Percentiles rank a stretch among this genome's conserved stretches.
phyloP scores from a whole-genome alignment of 2,888 invertebrate species.

The Parnassius glacialis region DNA sequence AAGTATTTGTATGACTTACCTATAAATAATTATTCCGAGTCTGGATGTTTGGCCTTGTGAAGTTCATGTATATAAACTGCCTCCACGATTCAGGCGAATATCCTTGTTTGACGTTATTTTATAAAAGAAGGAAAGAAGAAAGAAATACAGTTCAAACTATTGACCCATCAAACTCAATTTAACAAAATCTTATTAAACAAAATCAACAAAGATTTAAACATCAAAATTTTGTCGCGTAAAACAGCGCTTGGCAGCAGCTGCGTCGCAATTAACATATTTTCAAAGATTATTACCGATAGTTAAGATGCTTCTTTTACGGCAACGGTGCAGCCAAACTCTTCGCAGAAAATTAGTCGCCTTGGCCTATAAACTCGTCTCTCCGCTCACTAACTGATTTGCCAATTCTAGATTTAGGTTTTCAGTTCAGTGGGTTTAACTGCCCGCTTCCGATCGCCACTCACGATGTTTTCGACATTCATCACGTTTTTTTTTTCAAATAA shows the following conservation, averaged over 20 bases:
- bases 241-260: slow-evolving; percentile 13
- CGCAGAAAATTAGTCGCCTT: slow-evolving; percentile 64
- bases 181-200: too few species aligned
- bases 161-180: too few species aligned
- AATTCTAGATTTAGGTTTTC: slow-evolving; percentile 80
- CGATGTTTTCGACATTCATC: slow-evolving; percentile 31
- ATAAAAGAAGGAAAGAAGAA: too few species aligned
- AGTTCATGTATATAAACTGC: too few species aligned
- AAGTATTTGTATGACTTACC: too few species aligned
- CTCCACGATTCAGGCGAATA: too few species aligned
- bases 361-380: slow-evolving; percentile 68
- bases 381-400: slow-evolving; percentile 66
- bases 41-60: too few species aligned
- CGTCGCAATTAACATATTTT: slow-evolving; percentile 10
- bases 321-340: slow-evolving; percentile 33
- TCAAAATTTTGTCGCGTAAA: too few species aligned
- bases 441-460: slow-evolving; percentile 54
- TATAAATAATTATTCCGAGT: too few species aligned
- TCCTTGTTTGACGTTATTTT: too few species aligned
- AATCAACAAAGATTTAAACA: too few species aligned
- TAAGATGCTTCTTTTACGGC: slow-evolving; percentile 37
- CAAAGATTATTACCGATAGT: slow-evolving; percentile 34
- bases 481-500: slow-evolving; percentile 16
- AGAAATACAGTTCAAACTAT: too few species aligned
- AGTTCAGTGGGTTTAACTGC: slow-evolving; percentile 70